These are phyloP conservation scores for Ovibos moschatus DNA, from an alignment of 2,113 vertebrate species.

Conservation along the genomic window DNA sequence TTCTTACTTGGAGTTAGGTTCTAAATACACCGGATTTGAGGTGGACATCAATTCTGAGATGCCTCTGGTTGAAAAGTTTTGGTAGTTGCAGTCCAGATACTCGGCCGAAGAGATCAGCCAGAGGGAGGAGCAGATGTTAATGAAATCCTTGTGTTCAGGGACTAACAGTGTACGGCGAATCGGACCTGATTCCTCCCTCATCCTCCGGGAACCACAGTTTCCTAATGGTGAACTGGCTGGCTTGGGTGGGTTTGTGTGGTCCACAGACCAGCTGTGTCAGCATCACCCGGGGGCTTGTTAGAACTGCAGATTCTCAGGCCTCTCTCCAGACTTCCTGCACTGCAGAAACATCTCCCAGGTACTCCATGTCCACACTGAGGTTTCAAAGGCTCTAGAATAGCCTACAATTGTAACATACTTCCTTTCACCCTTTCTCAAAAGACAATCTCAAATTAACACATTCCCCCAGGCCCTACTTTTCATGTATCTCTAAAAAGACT, in stretches of 20 bases:
- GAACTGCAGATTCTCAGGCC: not conserved
- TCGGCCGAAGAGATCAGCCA: not conserved
- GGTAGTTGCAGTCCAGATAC: not conserved
- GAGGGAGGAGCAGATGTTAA: not conserved
- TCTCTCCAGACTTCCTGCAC: not conserved
- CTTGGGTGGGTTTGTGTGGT: not conserved
- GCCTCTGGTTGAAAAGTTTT: not conserved
- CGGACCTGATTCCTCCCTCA: not conserved
- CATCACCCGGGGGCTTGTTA: not conserved
- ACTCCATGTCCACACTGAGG: not conserved
- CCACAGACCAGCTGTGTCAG: not conserved
- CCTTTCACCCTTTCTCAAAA: slow-evolving; percentile 1
- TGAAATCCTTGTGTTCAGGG: not conserved
- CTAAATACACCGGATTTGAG: not conserved
- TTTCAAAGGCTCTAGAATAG: not conserved
- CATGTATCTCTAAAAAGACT: not conserved
- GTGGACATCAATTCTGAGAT: not conserved
- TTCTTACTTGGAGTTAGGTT: not conserved
- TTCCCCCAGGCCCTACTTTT: not conserved
- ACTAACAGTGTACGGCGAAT: not conserved
- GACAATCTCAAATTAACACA: not conserved
- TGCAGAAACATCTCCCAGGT: not conserved
- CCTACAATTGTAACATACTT: not conserved
- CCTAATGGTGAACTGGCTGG: not conserved
- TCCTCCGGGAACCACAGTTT: not conserved